These are phyloP conservation scores for Hanleya hanleyi DNA, from an alignment of 2,888 invertebrate genomes.

Conservation along the genomic window DNA sequence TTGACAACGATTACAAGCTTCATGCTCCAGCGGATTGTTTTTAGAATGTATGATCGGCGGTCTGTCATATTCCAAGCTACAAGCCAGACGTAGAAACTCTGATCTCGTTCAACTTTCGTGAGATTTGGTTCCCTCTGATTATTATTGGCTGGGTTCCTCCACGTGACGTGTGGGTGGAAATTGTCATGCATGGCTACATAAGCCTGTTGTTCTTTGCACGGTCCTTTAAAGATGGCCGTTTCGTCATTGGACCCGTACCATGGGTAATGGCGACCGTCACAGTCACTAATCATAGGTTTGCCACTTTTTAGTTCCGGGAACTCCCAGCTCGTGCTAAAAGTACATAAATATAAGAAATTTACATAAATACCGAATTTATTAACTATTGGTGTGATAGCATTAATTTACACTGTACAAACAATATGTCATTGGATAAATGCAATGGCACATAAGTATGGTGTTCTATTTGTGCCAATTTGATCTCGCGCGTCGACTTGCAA, in stretches of 20 bases:
- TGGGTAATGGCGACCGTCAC: conserved; percentile 73
- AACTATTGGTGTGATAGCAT: too few species aligned
- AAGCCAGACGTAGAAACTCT: conserved; percentile 73
- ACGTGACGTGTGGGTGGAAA: conserved; percentile 73
- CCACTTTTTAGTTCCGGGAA: conserved; percentile 72
- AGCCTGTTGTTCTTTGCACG: conserved; percentile 62
- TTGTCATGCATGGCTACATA: conserved; percentile 73
- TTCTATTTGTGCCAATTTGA: too few species aligned
- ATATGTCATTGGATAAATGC: too few species aligned
- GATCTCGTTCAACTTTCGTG: conserved; percentile 69
- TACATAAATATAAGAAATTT: too few species aligned
- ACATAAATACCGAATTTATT: too few species aligned
- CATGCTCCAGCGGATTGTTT: conserved; percentile 69
- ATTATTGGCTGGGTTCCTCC: conserved; percentile 70
- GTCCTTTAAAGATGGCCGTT: conserved; percentile 67
- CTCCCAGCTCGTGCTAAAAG: conserved; percentile 74
- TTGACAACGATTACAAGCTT: conserved; percentile 69
- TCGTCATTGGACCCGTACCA: conserved; percentile 73
- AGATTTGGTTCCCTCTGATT: conserved; percentile 66
- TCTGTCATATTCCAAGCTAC: conserved; percentile 70
- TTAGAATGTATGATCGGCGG: conserved; percentile 67
- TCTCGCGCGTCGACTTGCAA: too few species aligned
- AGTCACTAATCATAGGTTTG: conserved; percentile 72
- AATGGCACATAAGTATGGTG: too few species aligned
- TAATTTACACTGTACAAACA: too few species aligned